phyloP scores from a whole-genome alignment of 2,113 vertebrate species.

The Oncorhynchus kisutch region DNA sequence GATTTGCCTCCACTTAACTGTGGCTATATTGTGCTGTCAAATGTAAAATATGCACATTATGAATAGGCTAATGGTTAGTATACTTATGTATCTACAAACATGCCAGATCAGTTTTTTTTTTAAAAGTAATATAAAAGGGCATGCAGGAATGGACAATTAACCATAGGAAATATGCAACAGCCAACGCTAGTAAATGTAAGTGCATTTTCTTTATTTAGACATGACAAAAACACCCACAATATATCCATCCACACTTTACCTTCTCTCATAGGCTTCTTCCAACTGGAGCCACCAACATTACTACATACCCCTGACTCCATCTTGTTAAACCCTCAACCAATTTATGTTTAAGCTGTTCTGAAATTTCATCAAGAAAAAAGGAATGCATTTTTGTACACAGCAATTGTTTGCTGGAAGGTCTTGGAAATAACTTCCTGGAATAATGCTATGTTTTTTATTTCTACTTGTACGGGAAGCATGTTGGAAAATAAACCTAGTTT shows the following conservation, averaged over 20 bases:
- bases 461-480: not conserved
- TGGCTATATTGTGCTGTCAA: too few species aligned
- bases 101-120: too few species aligned
- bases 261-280: conserved; percentile 1
- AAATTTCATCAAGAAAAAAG: not conserved
- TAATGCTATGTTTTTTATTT: not conserved
- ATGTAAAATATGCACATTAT: too few species aligned
- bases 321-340: too few species aligned
- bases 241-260: not conserved
- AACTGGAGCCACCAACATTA: not conserved
- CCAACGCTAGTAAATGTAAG: not conserved
- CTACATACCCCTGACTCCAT: not conserved
- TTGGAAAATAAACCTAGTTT: not conserved
- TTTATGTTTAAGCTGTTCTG: not conserved
- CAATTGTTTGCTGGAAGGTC: not conserved
- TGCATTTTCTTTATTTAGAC: conserved; percentile 10
- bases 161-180: not conserved
- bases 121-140: too few species aligned
- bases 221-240: conserved; percentile 5
- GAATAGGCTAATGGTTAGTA: too few species aligned
- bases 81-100: too few species aligned
- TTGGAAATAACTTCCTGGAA: conserved; percentile 1
- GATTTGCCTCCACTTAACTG: too few species aligned
- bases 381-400: not conserved
- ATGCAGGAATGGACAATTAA: not conserved